phyloP scores from a whole-genome alignment of 2,113 vertebrate genomes.

The Platycercus adscitus region DNA sequence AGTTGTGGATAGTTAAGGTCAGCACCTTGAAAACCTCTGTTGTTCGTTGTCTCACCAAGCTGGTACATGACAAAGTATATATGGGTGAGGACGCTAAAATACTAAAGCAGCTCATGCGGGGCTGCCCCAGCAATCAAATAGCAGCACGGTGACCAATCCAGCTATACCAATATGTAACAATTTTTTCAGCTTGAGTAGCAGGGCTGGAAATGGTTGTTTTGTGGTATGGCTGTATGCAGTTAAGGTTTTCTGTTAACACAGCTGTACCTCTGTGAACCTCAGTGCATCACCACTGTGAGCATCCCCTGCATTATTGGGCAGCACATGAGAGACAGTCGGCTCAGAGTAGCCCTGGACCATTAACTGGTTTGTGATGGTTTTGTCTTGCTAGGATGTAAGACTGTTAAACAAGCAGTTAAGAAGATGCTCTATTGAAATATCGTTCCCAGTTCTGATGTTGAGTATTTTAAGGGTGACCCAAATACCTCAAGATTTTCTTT shows the following conservation, averaged over 20 bases:
- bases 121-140: not conserved
- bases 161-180: not conserved
- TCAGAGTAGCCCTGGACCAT: not conserved
- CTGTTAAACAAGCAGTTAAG: not conserved
- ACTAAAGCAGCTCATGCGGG: not conserved
- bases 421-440: not conserved
- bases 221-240: not conserved
- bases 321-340: not conserved
- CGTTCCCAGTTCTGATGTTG: not conserved
- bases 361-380: not conserved
- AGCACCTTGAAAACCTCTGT: not conserved
- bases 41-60: not conserved
- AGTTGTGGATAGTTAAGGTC: not conserved
- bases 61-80: not conserved
- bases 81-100: not conserved
- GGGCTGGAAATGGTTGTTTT: not conserved
- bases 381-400: not conserved
- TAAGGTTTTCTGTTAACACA: not conserved
- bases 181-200: not conserved
- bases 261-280: not conserved
- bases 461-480: not conserved
- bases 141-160: fast-evolving
- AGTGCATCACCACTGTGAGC: not conserved
- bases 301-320: not conserved
- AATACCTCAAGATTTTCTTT: not conserved